These are phyloP conservation scores for Teleiodes luculella DNA, from an alignment of 2,888 invertebrate species.

Conservation along the genomic window DNA sequence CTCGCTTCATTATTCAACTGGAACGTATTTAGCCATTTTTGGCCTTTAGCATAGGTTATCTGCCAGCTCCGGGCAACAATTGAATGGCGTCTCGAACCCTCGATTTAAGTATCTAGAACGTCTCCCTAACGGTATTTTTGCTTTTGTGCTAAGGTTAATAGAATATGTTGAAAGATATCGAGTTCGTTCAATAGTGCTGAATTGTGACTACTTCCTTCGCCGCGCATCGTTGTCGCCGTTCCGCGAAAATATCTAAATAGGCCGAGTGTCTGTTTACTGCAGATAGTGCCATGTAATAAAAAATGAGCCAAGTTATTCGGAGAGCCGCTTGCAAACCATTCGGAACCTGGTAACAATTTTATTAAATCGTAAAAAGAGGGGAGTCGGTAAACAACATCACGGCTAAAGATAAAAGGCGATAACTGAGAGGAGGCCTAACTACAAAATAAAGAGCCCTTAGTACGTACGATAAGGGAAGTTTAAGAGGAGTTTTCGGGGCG, in stretches of 20 bases:
- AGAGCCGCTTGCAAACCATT: constrained; percentile 8
- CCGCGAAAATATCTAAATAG: constrained; percentile 4
- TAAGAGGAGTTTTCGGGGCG: constrained; percentile 70
- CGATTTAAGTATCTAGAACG: constrained; percentile 64
- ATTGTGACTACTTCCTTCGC: not conserved
- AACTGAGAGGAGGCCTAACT: constrained; percentile 66
- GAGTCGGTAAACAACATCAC: constrained; percentile 35
- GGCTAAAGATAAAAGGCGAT: constrained; percentile 62
- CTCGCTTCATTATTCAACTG: constrained; percentile 39
- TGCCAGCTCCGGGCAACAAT: constrained; percentile 57
- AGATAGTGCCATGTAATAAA: constrained; percentile 1
- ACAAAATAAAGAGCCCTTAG: constrained; percentile 76
- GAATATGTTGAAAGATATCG: constrained; percentile 55
- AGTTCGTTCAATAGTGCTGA: constrained; percentile 37
- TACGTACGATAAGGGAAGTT: constrained; percentile 75
- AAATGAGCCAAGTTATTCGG: constrained; percentile 3
- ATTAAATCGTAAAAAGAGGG: constrained; percentile 28
- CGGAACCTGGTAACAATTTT: constrained; percentile 22
- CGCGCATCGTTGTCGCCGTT: not conserved
- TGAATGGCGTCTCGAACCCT: constrained; percentile 53
- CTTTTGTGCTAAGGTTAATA: constrained; percentile 59
- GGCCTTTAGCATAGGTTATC: constrained; percentile 45
- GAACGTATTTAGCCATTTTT: constrained; percentile 36
- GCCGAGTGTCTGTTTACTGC: not conserved
- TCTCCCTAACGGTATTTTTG: constrained; percentile 61